Evolutionary conservation across 37 sponge, comb jelly and placozoan genomes (phyloP), one percentile per base, ranked within the genome.

Genomic region (Oscarella lobularis): DNA sequence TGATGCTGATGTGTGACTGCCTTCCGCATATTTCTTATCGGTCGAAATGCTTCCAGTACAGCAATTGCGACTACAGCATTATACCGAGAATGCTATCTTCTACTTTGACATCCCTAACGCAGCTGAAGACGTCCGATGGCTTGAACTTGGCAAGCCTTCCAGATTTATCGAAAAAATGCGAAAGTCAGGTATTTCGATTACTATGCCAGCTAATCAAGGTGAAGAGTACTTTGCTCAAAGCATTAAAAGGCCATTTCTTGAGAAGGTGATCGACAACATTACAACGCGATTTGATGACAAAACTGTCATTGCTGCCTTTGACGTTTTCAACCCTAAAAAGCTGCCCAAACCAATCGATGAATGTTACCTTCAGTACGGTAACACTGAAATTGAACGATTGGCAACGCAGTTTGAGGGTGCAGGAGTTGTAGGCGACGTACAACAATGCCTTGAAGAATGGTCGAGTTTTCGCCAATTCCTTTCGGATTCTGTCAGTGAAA

Each of bases 1-100:
- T 82, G 71, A n/a, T 77, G 2, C 33, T 82, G 38, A 35, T 82
- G 1, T 82, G 77, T 82, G 72, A 82, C 60, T 27, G 14, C 20
- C 60, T 48, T 27, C 60, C 60, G 60, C 20, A 48, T 27, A 27
- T 48, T 48, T 48, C 60, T 48, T 20, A 48, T 48, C 60, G 9
- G 60, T 48, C 60, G 20, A 20, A 20, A 48, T 48, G 60, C 20
- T 48, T 48, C 60, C 60, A 48, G 20, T 48, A 48, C 20, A 20
- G 20, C 20, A 9, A 48, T 27, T 48, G 60, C 20, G 60, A 48
- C 60, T 48, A 48, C 60, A 48, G 60, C 60, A 48, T 48, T 48
- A 48, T 48, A 48, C 60, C 60, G 20, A 48, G 60, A 9, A 48
- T 48, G 60, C 20, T 48, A 20, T 48, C 60, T 48, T 48, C 60